A percentile compares a stretch with the other conserved stretches of the same genome.
Conservation (phyloP, 1,140 invertebrate genomes). For the Eubasilissa regina region DNA sequence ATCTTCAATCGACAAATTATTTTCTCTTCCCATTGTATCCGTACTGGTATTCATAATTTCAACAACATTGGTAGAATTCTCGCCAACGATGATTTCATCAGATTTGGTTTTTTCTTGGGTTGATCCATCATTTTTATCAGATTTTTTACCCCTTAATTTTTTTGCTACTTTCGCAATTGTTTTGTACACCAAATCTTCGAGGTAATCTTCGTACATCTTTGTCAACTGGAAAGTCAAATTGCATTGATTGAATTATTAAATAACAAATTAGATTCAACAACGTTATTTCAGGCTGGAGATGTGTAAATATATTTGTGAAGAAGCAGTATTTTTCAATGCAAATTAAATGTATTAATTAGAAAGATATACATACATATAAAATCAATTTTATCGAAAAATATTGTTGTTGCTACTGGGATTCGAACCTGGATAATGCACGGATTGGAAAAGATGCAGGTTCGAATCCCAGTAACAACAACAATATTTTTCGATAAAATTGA, state of each 20-base stretch:
- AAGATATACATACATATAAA: no score
- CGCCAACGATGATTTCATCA: neutral
- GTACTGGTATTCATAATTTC: no score
- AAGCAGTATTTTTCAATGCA: no score
- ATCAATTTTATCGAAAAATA: conserved; percentile 36
- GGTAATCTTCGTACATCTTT: conserved; percentile 82
- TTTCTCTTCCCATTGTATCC: no score
- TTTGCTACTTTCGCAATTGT: conserved; percentile 70
- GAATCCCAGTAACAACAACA: no score
- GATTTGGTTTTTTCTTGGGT: neutral
- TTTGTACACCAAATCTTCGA: conserved; percentile 78
- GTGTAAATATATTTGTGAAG: conserved; percentile 61
- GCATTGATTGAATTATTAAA: neutral
- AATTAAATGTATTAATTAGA: no score
- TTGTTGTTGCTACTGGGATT: neutral
- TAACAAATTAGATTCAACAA: no score
- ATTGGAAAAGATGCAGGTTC: no score
- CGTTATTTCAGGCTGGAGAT: neutral
- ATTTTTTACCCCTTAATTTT: conserved; percentile 62
- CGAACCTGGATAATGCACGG: no score
- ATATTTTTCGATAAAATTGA: no score
- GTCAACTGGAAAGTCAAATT: conserved; percentile 72
- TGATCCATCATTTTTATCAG: conserved; percentile 52
- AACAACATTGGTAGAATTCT: no score
- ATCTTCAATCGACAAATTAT: neutral